phyloP scores from a whole-genome alignment of 2,888 invertebrate genomes.

The Melanargia galathea region DNA sequence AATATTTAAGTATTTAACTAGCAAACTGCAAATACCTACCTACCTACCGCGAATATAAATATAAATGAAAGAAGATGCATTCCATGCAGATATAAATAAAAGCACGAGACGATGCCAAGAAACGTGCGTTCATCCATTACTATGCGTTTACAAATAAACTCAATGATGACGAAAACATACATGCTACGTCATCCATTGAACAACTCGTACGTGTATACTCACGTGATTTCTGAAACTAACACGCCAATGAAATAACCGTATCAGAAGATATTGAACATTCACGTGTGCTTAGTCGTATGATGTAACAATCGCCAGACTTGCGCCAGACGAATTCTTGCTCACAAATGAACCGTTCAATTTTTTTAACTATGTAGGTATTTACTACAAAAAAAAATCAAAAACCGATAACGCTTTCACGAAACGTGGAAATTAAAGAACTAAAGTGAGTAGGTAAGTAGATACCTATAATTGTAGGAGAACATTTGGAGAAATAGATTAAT shows the following conservation, averaged over 20 bases:
- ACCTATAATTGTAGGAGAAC: too few species aligned
- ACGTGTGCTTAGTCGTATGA: constrained; percentile 55
- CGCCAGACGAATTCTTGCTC: constrained; percentile 66
- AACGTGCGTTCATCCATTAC: constrained; percentile 44
- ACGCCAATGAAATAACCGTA: constrained; percentile 56
- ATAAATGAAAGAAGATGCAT: constrained; percentile 48
- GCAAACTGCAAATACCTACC: neutral
- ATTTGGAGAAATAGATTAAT: neutral
- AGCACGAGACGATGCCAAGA: constrained; percentile 47
- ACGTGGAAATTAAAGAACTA: neutral
- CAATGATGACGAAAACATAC: constrained; percentile 42
- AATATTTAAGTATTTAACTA: neutral
- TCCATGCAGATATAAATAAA: constrained; percentile 53
- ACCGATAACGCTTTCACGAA: constrained; percentile 6
- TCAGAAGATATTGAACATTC: constrained; percentile 34
- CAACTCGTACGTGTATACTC: constrained; percentile 44
- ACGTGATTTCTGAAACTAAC: constrained; percentile 41
- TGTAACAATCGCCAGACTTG: constrained; percentile 69
- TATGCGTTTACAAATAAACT: constrained; percentile 20
- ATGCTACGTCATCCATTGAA: constrained; percentile 60
- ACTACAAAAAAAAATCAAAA: constrained; percentile 10
- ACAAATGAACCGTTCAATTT: constrained; percentile 36
- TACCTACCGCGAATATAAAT: neutral
- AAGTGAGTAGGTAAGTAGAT: neutral
- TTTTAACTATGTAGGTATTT: constrained; percentile 13